Evolutionary conservation across 2,888 invertebrate species (phyloP).

Genomic region (Epistrophe grossulariae): DNA sequence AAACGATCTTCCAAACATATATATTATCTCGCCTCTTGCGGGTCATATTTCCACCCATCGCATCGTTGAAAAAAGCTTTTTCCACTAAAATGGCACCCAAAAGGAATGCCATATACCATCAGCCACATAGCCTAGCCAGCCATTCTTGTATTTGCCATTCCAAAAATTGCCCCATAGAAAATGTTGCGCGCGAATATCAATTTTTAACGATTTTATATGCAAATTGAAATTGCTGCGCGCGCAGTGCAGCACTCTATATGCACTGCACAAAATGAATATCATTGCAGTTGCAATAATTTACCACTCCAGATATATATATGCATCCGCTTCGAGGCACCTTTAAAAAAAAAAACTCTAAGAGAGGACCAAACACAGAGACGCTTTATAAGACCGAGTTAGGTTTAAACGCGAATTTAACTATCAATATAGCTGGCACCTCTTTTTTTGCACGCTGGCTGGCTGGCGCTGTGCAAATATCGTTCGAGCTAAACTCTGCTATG

Average conservation of each 20-base stretch:
- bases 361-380: background rate
- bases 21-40: slow-evolving; percentile 33
- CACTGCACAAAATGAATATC: slow-evolving; percentile 64
- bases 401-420: slow-evolving; percentile 59
- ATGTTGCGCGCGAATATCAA: slow-evolving; percentile 70
- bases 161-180: slow-evolving; percentile 65
- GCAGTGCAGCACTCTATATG: slow-evolving; percentile 9
- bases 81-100: slow-evolving; percentile 23
- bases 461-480: slow-evolving; percentile 36
- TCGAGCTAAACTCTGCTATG: background rate
- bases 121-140: background rate
- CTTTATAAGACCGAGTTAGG: slow-evolving; percentile 16
- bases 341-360: background rate
- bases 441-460: slow-evolving; percentile 15
- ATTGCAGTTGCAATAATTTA: slow-evolving; percentile 73
- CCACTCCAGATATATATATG: slow-evolving; percentile 59
- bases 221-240: slow-evolving; percentile 69
- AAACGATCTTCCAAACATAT: slow-evolving; percentile 62
- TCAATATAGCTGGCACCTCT: slow-evolving; percentile 64
- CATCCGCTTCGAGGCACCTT: slow-evolving; percentile 34
- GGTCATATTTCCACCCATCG: slow-evolving; percentile 19
- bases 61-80: background rate
- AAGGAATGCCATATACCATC: slow-evolving; percentile 48
- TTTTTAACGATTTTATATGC: slow-evolving; percentile 76
- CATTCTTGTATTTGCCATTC: slow-evolving; percentile 55